Evolutionary conservation across 2,888 invertebrate species (phyloP).

Genomic region (Sinelater perroti): DNA sequence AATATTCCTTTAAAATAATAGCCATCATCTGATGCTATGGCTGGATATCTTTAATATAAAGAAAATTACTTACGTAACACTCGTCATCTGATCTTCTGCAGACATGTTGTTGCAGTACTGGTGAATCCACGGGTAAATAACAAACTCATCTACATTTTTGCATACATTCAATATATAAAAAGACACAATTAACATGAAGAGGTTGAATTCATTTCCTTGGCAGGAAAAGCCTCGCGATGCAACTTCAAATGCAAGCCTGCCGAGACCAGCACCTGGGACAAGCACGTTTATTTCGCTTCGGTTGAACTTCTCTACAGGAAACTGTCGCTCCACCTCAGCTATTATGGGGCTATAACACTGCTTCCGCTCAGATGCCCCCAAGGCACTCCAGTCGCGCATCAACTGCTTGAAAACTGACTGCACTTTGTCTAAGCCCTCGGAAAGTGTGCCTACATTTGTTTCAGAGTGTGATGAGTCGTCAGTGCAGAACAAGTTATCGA

Average conservation of each 20-base stretch:
- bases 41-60: background rate
- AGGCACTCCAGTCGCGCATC: conserved; percentile 94
- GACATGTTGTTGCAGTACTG: conserved; percentile 90
- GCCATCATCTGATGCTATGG: background rate
- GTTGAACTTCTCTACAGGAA: conserved; percentile 70
- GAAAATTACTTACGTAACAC: conserved; percentile 62
- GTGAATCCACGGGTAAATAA: conserved; percentile 94
- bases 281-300: conserved; percentile 74
- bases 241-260: conserved; percentile 92
- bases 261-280: conserved; percentile 97
- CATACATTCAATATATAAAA: conserved; percentile 94
- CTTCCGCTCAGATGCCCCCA: conserved; percentile 82
- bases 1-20: too few species aligned
- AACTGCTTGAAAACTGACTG: conserved; percentile 94
- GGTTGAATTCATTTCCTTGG: conserved; percentile 97
- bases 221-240: conserved; percentile 89
- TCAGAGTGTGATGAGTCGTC: conserved; percentile 52
- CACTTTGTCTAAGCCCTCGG: conserved; percentile 78
- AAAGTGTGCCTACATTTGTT: conserved; percentile 53
- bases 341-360: conserved; percentile 92
- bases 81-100: conserved; percentile 81
- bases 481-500: conserved; percentile 73
- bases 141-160: conserved; percentile 74
- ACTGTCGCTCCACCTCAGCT: conserved; percentile 78
- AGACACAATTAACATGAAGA: conserved; percentile 97